phyloP scores from a whole-genome alignment of 2,113 vertebrate genomes.

The Notechis scutatus region DNA sequence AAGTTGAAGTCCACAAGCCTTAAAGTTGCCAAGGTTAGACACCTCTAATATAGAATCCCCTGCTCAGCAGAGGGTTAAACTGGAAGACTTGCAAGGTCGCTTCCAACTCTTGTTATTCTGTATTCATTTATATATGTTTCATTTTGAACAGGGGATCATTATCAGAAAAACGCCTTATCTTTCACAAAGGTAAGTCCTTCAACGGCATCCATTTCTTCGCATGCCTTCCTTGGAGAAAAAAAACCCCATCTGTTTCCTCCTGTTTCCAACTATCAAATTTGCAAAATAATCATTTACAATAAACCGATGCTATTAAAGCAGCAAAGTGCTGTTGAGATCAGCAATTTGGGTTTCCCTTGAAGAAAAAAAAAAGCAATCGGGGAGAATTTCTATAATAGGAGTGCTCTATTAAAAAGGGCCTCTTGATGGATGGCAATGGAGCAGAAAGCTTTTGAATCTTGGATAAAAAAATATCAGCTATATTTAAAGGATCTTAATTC shows the following conservation, averaged over 20 bases:
- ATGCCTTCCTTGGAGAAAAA: background rate
- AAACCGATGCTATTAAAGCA: background rate
- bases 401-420: background rate
- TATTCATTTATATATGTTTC: background rate
- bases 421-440: background rate
- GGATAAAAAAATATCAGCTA: background rate
- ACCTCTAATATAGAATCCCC: background rate
- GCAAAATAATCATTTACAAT: background rate
- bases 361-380: background rate
- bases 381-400: background rate
- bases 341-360: background rate
- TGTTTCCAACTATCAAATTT: background rate
- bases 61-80: background rate
- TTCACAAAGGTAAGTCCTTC: slow-evolving; percentile 72
- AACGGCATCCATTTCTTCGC: background rate
- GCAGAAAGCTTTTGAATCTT: background rate
- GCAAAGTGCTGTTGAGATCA: background rate
- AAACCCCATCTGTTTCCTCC: background rate
- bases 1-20: background rate
- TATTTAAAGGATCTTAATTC: background rate
- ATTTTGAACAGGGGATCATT: slow-evolving; percentile 75
- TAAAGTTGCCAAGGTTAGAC: background rate
- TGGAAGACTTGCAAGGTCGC: background rate
- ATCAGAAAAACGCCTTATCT: slow-evolving; percentile 81
- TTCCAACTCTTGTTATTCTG: background rate